Base-by-base conservation (phyloP, 2,113 vertebrate species). In the Opisthocomus hoazin region DNA sequence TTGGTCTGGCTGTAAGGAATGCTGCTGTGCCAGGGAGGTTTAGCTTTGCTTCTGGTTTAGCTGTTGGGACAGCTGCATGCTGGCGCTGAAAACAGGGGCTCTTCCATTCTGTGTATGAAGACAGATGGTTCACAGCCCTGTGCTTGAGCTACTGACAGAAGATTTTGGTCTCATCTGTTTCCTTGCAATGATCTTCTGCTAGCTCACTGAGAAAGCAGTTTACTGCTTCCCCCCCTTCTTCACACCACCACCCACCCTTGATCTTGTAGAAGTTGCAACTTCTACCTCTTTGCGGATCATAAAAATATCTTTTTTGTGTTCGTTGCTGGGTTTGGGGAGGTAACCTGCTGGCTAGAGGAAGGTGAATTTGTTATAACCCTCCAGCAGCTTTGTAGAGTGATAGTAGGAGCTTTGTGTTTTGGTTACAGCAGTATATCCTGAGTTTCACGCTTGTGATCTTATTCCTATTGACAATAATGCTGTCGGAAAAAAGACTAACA, bases 1-100 rank as follows among this genome's bases (percentile, higher is more conserved):
- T 73, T 0, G 0, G 9, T 71, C 66, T 1, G 5, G 23, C 12
- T 0, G 0, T 15, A 3, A 1, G 43, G 36, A 70, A 9, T 57
- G 54, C 24, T 22, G 10, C 20, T 75, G 13, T 69, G 10, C 26
- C 26, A 3, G 17, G 11, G 29, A 29, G 41, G 19, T 30, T 91
- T 84, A 63, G n/a, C 60, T 71, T 81, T 82, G 19, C 48, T 74
- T 68, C 27, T 65, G 2, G 11, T 51, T 12, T 79, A 79, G 37
- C n/a, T 76, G 19, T 87, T 7, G 21, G 30, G 37, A 26, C 45
- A 90, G 74, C 54, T 80, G n/a, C 15, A 13, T 51, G 30, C 37
- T 80, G 18, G 8, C 3, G 10, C 41, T 56, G 68, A 10, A 82
- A 87, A 46, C 7, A 82, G 45, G 11, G 19, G 53, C n/a, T 80